phyloP scores from a whole-genome alignment of 2,113 vertebrate species.

The Bubo blakistoni region DNA sequence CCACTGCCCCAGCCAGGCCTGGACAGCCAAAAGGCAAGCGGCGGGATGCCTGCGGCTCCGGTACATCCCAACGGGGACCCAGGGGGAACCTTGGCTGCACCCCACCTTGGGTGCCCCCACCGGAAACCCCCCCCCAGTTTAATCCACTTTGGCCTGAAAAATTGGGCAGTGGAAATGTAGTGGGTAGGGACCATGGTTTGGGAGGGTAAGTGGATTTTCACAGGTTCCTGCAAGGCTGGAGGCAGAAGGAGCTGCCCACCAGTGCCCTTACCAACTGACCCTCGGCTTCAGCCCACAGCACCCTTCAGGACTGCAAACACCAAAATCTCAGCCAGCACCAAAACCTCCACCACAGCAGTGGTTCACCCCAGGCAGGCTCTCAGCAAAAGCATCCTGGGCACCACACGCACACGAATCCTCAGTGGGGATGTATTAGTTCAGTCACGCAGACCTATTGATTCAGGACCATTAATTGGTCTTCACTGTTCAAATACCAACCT shows the following conservation, averaged over 20 bases:
- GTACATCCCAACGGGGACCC: rapidly evolving
- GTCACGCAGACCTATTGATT: constrained; percentile 3
- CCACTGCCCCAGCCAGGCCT: neutral
- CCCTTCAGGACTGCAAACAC: neutral
- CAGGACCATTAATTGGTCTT: constrained; percentile 21
- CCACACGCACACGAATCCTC: neutral
- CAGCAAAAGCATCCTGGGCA: neutral
- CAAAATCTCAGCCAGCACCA: neutral
- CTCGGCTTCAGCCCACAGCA: neutral
- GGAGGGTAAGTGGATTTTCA: neutral
- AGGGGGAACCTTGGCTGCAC: neutral
- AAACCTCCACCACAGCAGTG: rapidly evolving
- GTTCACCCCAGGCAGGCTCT: neutral
- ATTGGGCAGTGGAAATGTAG: neutral
- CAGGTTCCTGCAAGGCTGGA: neutral
- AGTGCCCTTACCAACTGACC: rapidly evolving
- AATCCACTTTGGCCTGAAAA: neutral
- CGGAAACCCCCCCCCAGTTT: neutral
- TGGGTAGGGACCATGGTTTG: rapidly evolving
- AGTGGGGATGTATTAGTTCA: neutral
- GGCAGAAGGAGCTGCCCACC: neutral
- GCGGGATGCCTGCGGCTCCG: rapidly evolving
- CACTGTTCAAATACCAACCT: constrained; percentile 31
- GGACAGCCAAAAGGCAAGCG: neutral
- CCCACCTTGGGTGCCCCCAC: rapidly evolving